phyloP scores from a whole-genome alignment of 2,113 vertebrate species.

The Caranx melampygus region DNA sequence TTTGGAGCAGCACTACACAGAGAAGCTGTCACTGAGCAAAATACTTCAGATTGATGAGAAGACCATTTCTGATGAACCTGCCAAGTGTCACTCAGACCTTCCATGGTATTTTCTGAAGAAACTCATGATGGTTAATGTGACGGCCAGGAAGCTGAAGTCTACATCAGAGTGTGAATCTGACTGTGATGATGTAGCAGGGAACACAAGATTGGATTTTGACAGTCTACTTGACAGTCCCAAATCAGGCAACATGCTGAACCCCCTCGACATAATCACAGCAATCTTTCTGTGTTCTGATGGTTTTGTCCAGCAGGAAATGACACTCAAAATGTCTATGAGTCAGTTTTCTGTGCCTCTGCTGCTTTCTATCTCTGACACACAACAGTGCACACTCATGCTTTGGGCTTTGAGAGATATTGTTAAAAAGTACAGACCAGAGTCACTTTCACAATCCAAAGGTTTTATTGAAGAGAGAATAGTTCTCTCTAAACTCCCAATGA shows the following conservation, averaged over 20 bases:
- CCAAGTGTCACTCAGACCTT: conserved; percentile 50
- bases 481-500: conserved; percentile 65
- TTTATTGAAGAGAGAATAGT: conserved; percentile 75
- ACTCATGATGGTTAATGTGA: conserved; percentile 78
- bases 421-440: conserved; percentile 70
- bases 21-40: conserved; percentile 61
- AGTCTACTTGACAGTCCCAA: not conserved
- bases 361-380: conserved; percentile 76
- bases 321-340: conserved; percentile 84
- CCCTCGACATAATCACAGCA: conserved; percentile 84
- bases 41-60: conserved; percentile 65
- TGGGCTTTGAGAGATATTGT: conserved; percentile 82
- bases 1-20: conserved; percentile 28
- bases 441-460: conserved; percentile 49
- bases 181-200: not conserved
- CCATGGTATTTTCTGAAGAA: conserved; percentile 75
- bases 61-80: conserved; percentile 61
- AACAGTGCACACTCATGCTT: conserved; percentile 79
- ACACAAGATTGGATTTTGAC: not conserved
- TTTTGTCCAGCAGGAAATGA: conserved; percentile 80
- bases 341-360: conserved; percentile 86
- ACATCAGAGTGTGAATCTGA: not conserved
- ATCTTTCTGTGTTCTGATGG: conserved; percentile 83
- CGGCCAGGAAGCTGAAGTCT: conserved; percentile 61
- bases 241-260: conserved; percentile 55